Evolutionary conservation across 1,140 invertebrate species (phyloP).

Genomic region (Microplitis demolitor): DNA sequence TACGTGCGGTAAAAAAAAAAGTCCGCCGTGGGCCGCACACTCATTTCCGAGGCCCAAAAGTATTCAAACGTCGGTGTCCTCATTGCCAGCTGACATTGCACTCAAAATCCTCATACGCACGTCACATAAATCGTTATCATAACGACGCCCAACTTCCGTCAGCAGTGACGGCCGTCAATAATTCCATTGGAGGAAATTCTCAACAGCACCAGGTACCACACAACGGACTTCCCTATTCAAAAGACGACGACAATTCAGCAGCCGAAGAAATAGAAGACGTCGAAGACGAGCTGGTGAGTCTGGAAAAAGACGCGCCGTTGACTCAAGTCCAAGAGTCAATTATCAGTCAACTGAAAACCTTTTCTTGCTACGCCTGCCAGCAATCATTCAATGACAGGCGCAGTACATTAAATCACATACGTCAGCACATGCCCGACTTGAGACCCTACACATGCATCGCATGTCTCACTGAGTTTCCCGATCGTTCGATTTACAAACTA

Average conservation of each 20-base stretch:
- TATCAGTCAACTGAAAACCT: constrained; percentile 58
- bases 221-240: not conserved
- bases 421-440: constrained; percentile 56
- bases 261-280: constrained; percentile 41
- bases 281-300: constrained; percentile 44
- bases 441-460: constrained; percentile 55
- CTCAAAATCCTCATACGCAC: constrained; percentile 47
- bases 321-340: constrained; percentile 54
- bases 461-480: constrained; percentile 53
- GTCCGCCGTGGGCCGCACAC: constrained; percentile 44
- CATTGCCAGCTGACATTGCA: constrained; percentile 53
- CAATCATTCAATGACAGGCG: constrained; percentile 49
- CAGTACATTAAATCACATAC: constrained; percentile 53
- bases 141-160: constrained; percentile 14
- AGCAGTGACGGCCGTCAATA: not conserved
- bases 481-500: constrained; percentile 51
- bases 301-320: constrained; percentile 48
- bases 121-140: constrained; percentile 55
- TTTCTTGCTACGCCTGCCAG: constrained; percentile 53
- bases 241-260: not conserved
- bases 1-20: constrained; percentile 37
- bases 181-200: constrained; percentile 6
- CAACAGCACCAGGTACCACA: not conserved
- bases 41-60: constrained; percentile 46
- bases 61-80: constrained; percentile 50